Evolutionary conservation across 2,888 invertebrate genomes (phyloP).

Genomic region (Gandaritis pyraliata): DNA sequence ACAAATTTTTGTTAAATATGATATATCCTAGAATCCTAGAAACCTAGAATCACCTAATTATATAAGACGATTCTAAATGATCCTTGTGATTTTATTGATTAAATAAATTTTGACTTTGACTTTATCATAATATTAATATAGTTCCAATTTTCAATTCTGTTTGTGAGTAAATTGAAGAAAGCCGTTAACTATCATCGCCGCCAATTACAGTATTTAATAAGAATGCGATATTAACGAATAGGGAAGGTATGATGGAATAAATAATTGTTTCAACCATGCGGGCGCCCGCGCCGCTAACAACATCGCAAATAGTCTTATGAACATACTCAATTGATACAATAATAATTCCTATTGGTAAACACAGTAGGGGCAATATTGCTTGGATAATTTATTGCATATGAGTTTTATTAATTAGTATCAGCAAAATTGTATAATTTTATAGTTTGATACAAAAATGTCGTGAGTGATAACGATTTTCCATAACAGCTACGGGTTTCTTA

Average conservation of each 20-base stretch:
- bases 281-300: constrained; percentile 69
- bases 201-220: constrained; percentile 74
- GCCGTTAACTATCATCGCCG: constrained; percentile 78
- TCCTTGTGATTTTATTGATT: too few relatives aligned
- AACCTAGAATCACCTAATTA: too few relatives aligned
- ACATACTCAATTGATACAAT: constrained; percentile 37
- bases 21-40: too few relatives aligned
- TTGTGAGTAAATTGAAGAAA: constrained; percentile 48
- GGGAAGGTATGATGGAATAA: constrained; percentile 75
- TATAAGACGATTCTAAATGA: too few relatives aligned
- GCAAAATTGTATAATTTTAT: constrained; percentile 57
- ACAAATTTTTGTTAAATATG: too few relatives aligned
- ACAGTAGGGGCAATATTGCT: constrained; percentile 21
- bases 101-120: too few relatives aligned
- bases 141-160: constrained; percentile 8
- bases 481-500: constrained; percentile 37
- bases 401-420: constrained; percentile 24
- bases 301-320: constrained; percentile 44
- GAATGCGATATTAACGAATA: constrained; percentile 76
- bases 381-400: constrained; percentile 13
- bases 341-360: constrained; percentile 48
- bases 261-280: constrained; percentile 69
- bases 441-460: constrained; percentile 65
- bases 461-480: constrained; percentile 57
- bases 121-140: too few relatives aligned